A percentile compares a stretch with the other conserved stretches of the same genome.
These are phyloP conservation scores for Papilio demoleus DNA, from an alignment of 2,888 invertebrate species.

Conservation along the genomic window DNA sequence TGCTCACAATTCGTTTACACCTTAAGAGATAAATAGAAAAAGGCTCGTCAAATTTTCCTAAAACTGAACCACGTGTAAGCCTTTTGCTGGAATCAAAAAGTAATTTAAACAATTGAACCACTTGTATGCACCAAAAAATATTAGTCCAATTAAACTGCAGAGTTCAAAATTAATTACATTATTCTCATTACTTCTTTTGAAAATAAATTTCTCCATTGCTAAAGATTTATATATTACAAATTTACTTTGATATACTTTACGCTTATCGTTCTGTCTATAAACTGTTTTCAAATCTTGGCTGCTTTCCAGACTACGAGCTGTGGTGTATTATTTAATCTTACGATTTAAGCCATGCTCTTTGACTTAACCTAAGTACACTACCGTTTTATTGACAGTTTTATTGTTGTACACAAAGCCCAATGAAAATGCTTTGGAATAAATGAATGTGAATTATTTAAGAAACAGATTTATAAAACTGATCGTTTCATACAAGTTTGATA, in stretches of 20 bases:
- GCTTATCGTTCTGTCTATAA: slow-evolving; percentile 36
- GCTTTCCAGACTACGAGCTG: slow-evolving; percentile 28
- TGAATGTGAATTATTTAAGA: too few species aligned
- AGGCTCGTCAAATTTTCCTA: too few species aligned
- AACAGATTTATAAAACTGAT: too few species aligned
- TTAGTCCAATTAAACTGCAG: too few species aligned
- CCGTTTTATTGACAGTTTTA: slow-evolving; percentile 39
- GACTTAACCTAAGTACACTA: slow-evolving; percentile 31
- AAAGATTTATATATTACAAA: slow-evolving; percentile 30
- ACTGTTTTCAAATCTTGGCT: slow-evolving; percentile 39
- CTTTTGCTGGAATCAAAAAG: too few species aligned
- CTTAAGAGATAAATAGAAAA: too few species aligned
- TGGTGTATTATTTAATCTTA: slow-evolving; percentile 39
- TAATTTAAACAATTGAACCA: too few species aligned
- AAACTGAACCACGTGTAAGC: too few species aligned
- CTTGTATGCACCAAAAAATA: too few species aligned
- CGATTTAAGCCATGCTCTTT: slow-evolving; percentile 36
- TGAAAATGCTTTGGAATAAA: not conserved
- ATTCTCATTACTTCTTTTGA: not conserved
- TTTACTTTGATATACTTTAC: slow-evolving; percentile 38
- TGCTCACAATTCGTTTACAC: too few species aligned
- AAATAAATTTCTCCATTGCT: not conserved
- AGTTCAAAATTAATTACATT: too few species aligned
- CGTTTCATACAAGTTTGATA: too few species aligned
- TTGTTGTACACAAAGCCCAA: not conserved